Base-by-base conservation (phyloP, 2,888 invertebrate species). In the Glyphotaelius pellucidus region DNA sequence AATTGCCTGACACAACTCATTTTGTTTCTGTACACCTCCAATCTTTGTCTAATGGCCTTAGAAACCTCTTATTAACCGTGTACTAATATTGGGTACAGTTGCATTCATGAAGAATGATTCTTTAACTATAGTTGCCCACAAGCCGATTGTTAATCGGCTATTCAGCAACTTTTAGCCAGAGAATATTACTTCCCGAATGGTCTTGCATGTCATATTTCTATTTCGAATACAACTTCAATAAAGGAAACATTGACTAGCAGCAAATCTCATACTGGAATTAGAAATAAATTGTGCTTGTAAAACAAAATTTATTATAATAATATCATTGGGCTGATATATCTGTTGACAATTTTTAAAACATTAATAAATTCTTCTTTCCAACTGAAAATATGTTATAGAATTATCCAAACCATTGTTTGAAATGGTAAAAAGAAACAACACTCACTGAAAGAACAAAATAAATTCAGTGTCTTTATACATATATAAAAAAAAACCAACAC, bases 231-330 rank as follows among this genome's bases (percentile, higher is more conserved):
- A 31, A 81, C 81, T 12, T 80, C 80, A 80, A 80, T 31, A 14
- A 81, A 81, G 31, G 32, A 81, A 81, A 81, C 81, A 32, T 19
- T 81, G 19, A 32, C 14, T 81, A 81, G 81, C 31, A 81, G 31
- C 32, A 81, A 32, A 81, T 32, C 81, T 32, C 81, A 32, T 81
- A 81, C 81, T 81, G 32, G 31, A 81, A 81, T 81, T 81, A 81
- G 81, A 81, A 81, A 81, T 67, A 67, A 25, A 25, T 31, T 81
- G 32, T 14, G 80, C 80, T 80, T 81, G 32, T 81, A 81, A 81
- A 81, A 67, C 25, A 9, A 67, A 25, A 47, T 42, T 42, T 42
- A 38, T 67, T 67, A n/a, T 19, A 67, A 67, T 67, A 67, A 67
- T 25, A 9, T 67, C 67, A 25, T 67, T 67, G 67, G 25, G 25